Conservation (phyloP, 2,888 invertebrate genomes). For the Criorhina ranunculi region DNA sequence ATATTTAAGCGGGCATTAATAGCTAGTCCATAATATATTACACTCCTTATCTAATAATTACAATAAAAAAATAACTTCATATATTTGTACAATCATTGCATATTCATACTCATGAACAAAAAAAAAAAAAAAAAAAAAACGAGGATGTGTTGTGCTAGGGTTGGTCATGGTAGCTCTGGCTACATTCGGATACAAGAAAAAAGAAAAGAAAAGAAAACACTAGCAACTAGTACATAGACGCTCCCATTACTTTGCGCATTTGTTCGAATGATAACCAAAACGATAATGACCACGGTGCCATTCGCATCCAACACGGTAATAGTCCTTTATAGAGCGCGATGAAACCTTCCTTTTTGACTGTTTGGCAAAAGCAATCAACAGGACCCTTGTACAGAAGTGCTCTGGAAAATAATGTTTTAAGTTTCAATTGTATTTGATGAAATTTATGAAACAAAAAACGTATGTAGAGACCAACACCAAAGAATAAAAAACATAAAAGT, state of each 20-base stretch:
- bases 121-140: neutral
- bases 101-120: constrained; percentile 63
- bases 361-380: constrained; percentile 93
- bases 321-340: constrained; percentile 96
- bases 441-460: neutral
- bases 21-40: constrained; percentile 64
- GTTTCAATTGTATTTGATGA: neutral
- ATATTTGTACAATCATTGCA: constrained; percentile 76
- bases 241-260: constrained; percentile 88
- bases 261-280: constrained; percentile 98
- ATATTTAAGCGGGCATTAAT: constrained; percentile 40
- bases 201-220: constrained; percentile 5
- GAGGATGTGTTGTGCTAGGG: constrained; percentile 55
- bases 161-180: constrained; percentile 50
- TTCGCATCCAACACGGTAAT: constrained; percentile 95
- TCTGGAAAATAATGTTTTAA: constrained; percentile 85
- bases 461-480: neutral
- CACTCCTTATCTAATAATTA: constrained; percentile 54
- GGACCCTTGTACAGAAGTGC: constrained; percentile 93
- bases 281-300: constrained; percentile 97
- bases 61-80: constrained; percentile 71
- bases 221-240: constrained; percentile 80
- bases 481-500: neutral
- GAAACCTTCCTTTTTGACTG: constrained; percentile 93
- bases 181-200: neutral